Evolutionary conservation across 1,140 invertebrate genomes (phyloP), one percentile per base, ranked within the genome.

Genomic region (Theocolax elegans): DNA sequence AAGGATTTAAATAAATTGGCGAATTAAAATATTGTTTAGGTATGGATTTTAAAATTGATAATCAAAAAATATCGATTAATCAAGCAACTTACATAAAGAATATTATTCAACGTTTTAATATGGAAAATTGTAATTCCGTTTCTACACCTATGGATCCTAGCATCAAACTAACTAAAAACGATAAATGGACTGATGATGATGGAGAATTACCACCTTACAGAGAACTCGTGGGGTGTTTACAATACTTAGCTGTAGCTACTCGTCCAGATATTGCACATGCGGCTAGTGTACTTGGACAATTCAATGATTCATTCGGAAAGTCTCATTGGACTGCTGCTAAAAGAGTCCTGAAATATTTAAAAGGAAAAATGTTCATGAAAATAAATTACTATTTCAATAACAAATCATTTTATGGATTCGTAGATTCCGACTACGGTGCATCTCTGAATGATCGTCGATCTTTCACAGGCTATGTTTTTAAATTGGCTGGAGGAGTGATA

Each of bases 251-350:
- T 0, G 38, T 75, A 2, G 75, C 60, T 23, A 84, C 84, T 2
- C 72, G 79, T 69, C 84, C 83, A 0, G 80, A 86, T 64, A 83
- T 86, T 13, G 29, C 74, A 1, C 81, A 75, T 74, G 72, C 77
- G 0, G 79, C 80, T 6, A 79, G 74, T 72, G 65, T 72, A 21
- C 72, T 76, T 15, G 29, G 58, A 9, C 58, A 62, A 19, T 62
- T 27, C 58, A 46, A 62, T 13, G 38, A 44, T 17, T 62, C 13
- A 2, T 62, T 46, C n/a, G 46, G 62, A 9, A 59, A 67, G 29
- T 46, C 68, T 38, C 78, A 81, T 58, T 80, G 77, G 77, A 23
- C 35, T 21, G 72, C 74, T 21, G 75, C 74, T 10, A 81, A 80
- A 66, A 51, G 79, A 48, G 71, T 81, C 0, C 51, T 82, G 7